Base-by-base conservation (phyloP, 2,888 invertebrate genomes). In the Spialia ferax region DNA sequence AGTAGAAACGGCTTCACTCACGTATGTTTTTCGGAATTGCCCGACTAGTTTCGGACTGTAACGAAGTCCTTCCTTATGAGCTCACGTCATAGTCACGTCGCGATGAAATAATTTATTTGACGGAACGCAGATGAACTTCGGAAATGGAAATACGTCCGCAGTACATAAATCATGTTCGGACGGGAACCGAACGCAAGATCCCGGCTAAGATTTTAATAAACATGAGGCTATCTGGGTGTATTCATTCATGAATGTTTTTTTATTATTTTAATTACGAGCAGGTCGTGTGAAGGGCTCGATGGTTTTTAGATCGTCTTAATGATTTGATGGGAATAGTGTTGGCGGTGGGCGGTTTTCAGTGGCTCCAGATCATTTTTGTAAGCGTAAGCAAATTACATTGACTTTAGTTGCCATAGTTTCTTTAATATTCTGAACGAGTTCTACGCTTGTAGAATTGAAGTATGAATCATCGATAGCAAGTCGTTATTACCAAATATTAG, bases 171-270 rank as follows among this genome's bases (percentile, higher is more conserved):
- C 92, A 93, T 85, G 75, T 70, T 71, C 69, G 75, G 84, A 79
- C 84, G 81, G 88, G 84, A 82, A 83, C 83, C 78, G 80, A 87
- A 85, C 84, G 79, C 77, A 81, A 81, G 84, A 84, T 82, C 82
- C 81, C 75, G 79, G 74, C 75, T 77, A 81, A 87, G 88, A 85
- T 89, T 91, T 91, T 93, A 93, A 93, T 93, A 93, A 89, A 92
- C 91, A 90, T 88, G 87, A 87, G 86, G 85, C 86, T 81, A 87
- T 85, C 81, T 76, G 81, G 77, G 84, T 86, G 84, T 86, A 87
- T 85, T 85, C 92, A 92, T 91, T 93, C 92, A 92, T 89, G 86
- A 82, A 79, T 79, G 73, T 76, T 77, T 76, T 79, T 87, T 88
- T 88, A 86, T 85, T 84, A 83, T 91, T 91, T 92, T 91, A 91